These are phyloP conservation scores for Grammomys surdaster DNA, from an alignment of 2,113 vertebrate genomes.

Conservation along the genomic window DNA sequence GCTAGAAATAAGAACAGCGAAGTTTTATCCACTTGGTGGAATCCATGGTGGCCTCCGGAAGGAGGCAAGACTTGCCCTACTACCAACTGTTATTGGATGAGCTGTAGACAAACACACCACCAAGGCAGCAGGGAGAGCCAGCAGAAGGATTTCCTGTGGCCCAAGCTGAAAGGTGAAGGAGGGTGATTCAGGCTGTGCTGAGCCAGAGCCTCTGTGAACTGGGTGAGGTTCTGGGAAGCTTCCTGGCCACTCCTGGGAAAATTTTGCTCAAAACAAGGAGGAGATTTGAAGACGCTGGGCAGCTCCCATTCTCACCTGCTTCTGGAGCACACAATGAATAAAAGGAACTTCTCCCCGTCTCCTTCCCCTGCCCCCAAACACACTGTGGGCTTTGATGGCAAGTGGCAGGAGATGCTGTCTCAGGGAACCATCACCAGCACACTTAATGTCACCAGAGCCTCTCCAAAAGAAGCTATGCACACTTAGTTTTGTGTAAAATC, in stretches of 20 bases:
- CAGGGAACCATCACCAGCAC: too few relatives aligned
- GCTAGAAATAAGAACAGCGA: neutral
- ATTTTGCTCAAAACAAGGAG: neutral
- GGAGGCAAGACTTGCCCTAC: neutral
- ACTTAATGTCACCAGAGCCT: neutral
- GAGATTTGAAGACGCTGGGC: neutral
- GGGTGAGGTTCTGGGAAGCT: neutral
- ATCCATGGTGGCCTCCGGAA: neutral
- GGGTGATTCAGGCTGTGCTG: too few relatives aligned
- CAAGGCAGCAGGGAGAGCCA: neutral
- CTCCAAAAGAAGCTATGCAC: slow-evolving; percentile 23
- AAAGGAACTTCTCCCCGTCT: neutral
- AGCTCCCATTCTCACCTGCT: neutral
- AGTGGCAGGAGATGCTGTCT: neutral
- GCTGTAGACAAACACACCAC: neutral
- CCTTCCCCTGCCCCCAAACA: neutral
- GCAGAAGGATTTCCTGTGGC: neutral
- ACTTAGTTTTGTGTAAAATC: neutral
- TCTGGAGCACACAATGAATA: neutral
- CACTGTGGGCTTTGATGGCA: neutral
- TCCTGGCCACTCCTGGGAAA: slow-evolving; percentile 2
- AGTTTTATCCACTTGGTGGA: neutral
- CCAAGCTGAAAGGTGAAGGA: neutral
- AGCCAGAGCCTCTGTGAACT: neutral
- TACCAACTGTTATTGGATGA: too few relatives aligned